These are phyloP conservation scores for Bubo bubo DNA, from an alignment of 2,113 vertebrate species.

Conservation along the genomic window DNA sequence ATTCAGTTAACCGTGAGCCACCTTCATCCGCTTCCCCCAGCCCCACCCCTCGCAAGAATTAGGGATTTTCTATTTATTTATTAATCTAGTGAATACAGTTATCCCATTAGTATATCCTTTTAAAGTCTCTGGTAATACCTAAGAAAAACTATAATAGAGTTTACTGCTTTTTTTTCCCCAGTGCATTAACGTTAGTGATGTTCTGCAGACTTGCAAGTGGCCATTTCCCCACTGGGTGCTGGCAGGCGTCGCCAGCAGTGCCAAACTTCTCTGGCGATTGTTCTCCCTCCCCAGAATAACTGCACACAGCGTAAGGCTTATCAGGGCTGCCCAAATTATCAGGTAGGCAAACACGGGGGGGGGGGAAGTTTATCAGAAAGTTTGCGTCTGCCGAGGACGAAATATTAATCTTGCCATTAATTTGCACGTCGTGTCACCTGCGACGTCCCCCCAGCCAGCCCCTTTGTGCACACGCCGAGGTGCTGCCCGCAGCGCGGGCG, in stretches of 20 bases:
- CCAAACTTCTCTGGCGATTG: neutral
- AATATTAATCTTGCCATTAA: neutral
- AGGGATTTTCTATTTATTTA: conserved; percentile 68
- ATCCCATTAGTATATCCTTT: conserved; percentile 64
- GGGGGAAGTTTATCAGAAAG: neutral
- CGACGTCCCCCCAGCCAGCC: neutral
- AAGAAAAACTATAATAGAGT: conserved; percentile 57
- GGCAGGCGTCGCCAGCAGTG: conserved; percentile 25
- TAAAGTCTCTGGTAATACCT: conserved; percentile 58
- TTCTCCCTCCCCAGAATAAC: neutral
- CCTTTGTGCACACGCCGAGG: neutral
- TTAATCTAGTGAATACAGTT: conserved; percentile 60
- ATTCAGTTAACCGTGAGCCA: neutral
- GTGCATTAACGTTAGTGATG: conserved; percentile 32
- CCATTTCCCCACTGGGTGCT: conserved; percentile 18
- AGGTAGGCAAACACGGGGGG: neutral
- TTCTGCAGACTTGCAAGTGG: conserved; percentile 46
- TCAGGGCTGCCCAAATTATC: neutral
- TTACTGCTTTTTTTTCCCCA: neutral
- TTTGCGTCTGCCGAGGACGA: neutral
- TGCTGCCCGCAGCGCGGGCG: neutral
- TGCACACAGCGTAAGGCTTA: rapidly evolving
- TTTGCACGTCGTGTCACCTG: neutral
- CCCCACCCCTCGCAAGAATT: neutral
- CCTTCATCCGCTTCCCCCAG: neutral